Percentiles rank a stretch among this genome's conserved stretches.
Conservation (phyloP, 2,797 vertebrate genomes). For the Dromococcyx pavoninus region DNA sequence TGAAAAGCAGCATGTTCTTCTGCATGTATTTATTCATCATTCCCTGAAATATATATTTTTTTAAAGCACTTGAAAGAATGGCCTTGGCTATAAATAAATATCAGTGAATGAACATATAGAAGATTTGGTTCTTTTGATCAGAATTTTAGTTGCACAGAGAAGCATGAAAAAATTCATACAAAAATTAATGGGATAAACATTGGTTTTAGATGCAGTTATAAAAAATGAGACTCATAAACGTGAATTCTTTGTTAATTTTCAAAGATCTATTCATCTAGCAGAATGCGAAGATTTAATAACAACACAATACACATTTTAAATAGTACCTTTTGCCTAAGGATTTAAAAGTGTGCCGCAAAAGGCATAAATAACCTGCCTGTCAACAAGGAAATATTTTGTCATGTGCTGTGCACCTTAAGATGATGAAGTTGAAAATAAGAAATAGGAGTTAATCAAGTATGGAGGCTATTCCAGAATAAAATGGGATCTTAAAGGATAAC, state of each 20-base stretch:
- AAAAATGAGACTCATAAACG: background rate
- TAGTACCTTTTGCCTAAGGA: background rate
- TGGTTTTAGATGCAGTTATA: background rate
- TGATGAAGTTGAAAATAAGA: background rate
- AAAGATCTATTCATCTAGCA: background rate
- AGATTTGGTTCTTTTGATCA: background rate
- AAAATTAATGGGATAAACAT: background rate
- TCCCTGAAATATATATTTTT: background rate
- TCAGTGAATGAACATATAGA: background rate
- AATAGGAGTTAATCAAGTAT: background rate
- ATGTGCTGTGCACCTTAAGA: background rate
- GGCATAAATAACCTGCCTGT: background rate
- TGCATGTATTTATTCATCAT: background rate
- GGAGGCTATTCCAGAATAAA: background rate
- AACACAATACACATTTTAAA: background rate
- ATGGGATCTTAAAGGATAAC: background rate
- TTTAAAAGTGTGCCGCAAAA: background rate
- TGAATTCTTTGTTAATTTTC: background rate
- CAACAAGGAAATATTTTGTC: background rate
- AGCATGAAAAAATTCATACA: background rate
- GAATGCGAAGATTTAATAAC: background rate
- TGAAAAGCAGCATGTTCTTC: background rate
- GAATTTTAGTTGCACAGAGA: background rate
- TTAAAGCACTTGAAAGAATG: background rate
- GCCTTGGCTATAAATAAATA: background rate